Percentiles rank a stretch among this genome's conserved stretches.
These are phyloP conservation scores for Chrysocyon brachyurus DNA, from an alignment of 2,797 vertebrate genomes.

Conservation along the genomic window DNA sequence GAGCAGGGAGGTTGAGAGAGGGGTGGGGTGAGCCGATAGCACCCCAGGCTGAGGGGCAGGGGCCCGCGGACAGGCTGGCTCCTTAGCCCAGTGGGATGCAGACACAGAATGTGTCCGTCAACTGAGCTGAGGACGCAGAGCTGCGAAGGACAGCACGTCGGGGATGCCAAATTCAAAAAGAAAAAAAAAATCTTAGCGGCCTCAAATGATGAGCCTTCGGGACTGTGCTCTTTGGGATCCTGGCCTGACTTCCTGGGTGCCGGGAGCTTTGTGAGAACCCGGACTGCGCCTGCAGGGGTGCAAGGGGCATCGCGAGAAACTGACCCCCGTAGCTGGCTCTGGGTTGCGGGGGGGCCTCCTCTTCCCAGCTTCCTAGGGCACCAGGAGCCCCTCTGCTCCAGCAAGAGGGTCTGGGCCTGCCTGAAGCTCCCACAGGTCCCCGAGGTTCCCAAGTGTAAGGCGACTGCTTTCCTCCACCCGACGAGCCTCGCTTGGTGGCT, in stretches of 20 bases:
- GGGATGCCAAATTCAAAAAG: background rate
- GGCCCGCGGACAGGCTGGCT: background rate
- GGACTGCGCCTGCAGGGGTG: background rate
- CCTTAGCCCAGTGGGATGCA: background rate
- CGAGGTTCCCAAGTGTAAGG: accelerated
- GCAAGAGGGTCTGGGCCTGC: background rate
- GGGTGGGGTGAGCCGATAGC: too few relatives aligned
- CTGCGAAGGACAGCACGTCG: background rate
- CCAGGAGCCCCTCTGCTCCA: background rate
- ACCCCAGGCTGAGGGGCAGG: background rate
- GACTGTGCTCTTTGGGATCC: background rate
- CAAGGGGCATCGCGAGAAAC: background rate
- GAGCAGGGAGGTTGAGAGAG: background rate
- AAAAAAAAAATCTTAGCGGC: background rate
- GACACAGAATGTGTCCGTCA: background rate
- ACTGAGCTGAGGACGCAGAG: background rate
- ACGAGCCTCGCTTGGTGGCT: background rate
- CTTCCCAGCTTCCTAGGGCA: background rate
- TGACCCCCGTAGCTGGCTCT: background rate
- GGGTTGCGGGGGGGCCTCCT: background rate
- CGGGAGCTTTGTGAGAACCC: background rate
- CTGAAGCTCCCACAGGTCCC: background rate
- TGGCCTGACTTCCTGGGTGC: background rate
- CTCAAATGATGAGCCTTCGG: background rate
- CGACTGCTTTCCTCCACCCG: background rate